phyloP scores from a whole-genome alignment of 1,140 invertebrate species.

The Drosophila dunni region DNA sequence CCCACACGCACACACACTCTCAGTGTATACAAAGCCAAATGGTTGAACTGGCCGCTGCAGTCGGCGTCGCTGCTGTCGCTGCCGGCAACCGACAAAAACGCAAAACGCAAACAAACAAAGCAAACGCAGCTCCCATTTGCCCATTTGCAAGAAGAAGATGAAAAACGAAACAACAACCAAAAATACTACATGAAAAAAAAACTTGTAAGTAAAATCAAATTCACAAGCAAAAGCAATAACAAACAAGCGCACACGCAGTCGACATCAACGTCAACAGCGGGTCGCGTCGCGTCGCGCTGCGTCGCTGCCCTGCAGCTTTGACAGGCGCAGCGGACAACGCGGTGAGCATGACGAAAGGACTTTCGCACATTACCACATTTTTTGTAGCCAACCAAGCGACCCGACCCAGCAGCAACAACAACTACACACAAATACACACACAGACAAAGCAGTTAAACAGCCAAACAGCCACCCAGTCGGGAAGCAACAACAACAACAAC shows the following conservation, averaged over 20 bases:
- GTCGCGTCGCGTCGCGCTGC: neutral
- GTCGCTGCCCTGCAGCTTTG: conserved; percentile 49
- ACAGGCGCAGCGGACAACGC: conserved; percentile 53
- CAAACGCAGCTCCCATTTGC: conserved; percentile 64
- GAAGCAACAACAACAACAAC: conserved; percentile 33
- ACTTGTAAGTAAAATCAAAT: conserved; percentile 78
- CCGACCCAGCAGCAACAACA: conserved; percentile 2
- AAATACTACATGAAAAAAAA: conserved; percentile 27
- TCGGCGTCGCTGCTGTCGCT: conserved; percentile 24
- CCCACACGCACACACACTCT: conserved; percentile 2
- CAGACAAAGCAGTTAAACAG: conserved; percentile 50
- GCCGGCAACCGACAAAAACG: conserved; percentile 62
- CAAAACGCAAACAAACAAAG: conserved; percentile 59
- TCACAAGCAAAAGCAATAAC: conserved; percentile 54
- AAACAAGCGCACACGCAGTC: conserved; percentile 49
- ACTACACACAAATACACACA: neutral
- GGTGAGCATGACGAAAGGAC: conserved; percentile 81
- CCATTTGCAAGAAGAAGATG: conserved; percentile 42
- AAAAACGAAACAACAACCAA: conserved; percentile 16
- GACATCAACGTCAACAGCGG: conserved; percentile 21
- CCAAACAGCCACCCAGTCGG: conserved; percentile 69
- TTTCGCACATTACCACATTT: conserved; percentile 82
- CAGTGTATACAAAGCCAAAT: conserved; percentile 39
- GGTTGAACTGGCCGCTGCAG: conserved; percentile 33
- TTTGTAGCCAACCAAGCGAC: conserved; percentile 51